Conservation (phyloP, 2,888 invertebrate genomes). For the Drosophila barbarae region DNA sequence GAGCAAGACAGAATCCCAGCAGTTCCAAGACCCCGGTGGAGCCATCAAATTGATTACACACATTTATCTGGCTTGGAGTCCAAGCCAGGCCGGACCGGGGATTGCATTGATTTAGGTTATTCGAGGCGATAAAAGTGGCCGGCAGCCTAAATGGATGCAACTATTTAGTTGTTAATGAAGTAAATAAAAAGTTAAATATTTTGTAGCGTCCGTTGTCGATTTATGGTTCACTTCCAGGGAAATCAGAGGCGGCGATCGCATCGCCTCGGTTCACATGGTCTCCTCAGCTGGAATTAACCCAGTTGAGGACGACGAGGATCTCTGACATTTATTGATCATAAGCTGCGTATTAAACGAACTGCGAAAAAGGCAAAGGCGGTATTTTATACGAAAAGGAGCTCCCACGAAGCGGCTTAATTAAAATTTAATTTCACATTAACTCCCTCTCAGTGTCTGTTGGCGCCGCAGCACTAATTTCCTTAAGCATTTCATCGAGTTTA, state of each 20-base stretch:
- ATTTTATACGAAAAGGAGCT: slow-evolving; percentile 66
- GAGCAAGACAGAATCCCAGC: slow-evolving; percentile 16
- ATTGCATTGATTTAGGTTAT: slow-evolving; percentile 68
- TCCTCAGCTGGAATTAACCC: slow-evolving; percentile 55
- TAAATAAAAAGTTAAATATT: slow-evolving; percentile 62
- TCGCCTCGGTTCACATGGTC: slow-evolving; percentile 31
- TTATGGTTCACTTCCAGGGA: slow-evolving; percentile 58
- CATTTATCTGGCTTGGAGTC: slow-evolving; percentile 62
- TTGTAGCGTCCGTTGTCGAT: slow-evolving; percentile 38
- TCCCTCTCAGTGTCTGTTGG: slow-evolving; percentile 26
- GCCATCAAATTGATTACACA: slow-evolving; percentile 75
- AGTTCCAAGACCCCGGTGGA: slow-evolving; percentile 30
- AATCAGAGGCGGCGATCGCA: slow-evolving; percentile 31
- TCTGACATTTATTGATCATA: slow-evolving; percentile 73
- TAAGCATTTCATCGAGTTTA: slow-evolving; percentile 60
- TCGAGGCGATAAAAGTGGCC: slow-evolving; percentile 63
- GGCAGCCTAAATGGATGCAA: slow-evolving; percentile 42
- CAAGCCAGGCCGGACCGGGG: slow-evolving; percentile 8
- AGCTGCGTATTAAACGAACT: slow-evolving; percentile 70
- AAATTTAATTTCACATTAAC: slow-evolving; percentile 41
- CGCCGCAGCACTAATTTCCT: slow-evolving; percentile 58
- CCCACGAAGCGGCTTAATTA: slow-evolving; percentile 58
- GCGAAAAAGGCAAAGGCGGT: slow-evolving; percentile 51
- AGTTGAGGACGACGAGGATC: slow-evolving; percentile 48
- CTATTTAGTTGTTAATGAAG: slow-evolving; percentile 74